Percentiles rank a stretch among this genome's conserved stretches.
Conservation (phyloP, 2,113 vertebrate species). For the Callithrix jacchus region DNA sequence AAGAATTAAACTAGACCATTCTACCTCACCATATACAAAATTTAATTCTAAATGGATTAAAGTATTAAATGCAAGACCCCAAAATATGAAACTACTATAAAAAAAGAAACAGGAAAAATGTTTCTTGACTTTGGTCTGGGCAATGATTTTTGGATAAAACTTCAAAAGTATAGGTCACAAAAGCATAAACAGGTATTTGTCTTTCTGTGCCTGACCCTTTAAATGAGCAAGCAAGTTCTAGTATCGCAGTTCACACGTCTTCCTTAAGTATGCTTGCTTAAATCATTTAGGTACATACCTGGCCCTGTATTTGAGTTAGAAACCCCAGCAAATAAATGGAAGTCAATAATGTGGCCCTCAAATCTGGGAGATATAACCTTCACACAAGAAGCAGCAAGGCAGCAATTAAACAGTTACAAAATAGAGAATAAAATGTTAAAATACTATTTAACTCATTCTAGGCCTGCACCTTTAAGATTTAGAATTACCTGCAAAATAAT, state of each 20-base stretch:
- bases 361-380: constrained; percentile 1
- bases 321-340: constrained; percentile 15
- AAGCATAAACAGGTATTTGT: background rate
- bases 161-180: background rate
- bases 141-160: background rate
- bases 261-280: background rate
- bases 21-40: background rate
- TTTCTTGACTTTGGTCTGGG: background rate
- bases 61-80: background rate
- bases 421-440: background rate
- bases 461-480: background rate
- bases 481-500: background rate
- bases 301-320: background rate
- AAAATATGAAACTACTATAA: background rate
- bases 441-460: background rate
- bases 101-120: background rate
- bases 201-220: background rate
- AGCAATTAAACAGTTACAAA: constrained; percentile 2
- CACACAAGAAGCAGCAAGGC: background rate
- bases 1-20: background rate
- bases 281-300: background rate
- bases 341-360: background rate
- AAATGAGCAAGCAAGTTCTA: background rate
- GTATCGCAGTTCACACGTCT: background rate
- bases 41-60: background rate